Evolutionary conservation across 2,113 vertebrate species (phyloP).

Genomic region (Tachysurus fulvidraco): DNA sequence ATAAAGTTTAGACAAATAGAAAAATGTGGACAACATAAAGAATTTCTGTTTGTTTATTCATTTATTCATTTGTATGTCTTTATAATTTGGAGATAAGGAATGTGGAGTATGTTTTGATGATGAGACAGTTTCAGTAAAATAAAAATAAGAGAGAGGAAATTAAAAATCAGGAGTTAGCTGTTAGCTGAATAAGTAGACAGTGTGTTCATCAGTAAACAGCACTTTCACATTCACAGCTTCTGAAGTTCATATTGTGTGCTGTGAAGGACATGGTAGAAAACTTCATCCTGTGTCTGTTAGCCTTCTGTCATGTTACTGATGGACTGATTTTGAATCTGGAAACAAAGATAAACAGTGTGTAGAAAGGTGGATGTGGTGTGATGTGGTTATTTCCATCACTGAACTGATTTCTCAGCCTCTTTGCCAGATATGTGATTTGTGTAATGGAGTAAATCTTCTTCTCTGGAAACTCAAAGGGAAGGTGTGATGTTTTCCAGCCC

Average conservation of each 20-base stretch:
- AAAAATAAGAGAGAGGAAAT: too few relatives aligned
- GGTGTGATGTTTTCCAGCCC: constrained; percentile 2
- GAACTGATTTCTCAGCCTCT: not conserved
- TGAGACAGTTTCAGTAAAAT: too few relatives aligned
- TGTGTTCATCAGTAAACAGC: too few relatives aligned
- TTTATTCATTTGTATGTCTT: not conserved
- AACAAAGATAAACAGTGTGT: not conserved
- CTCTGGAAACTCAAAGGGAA: not conserved
- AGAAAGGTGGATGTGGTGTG: not conserved
- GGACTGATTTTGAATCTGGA: not conserved
- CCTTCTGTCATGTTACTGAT: not conserved
- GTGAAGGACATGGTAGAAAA: not conserved
- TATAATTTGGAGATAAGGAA: too few relatives aligned
- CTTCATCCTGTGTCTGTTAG: not conserved
- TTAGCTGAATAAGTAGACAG: too few relatives aligned
- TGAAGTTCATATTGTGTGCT: not conserved
- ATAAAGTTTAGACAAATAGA: not conserved
- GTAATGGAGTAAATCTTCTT: not conserved
- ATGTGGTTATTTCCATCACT: not conserved
- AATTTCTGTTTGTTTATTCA: too few relatives aligned
- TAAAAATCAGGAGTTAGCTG: too few relatives aligned
- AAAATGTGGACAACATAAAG: not conserved
- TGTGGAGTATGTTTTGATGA: too few relatives aligned
- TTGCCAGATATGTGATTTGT: not conserved
- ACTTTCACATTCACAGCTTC: not conserved